Evolutionary conservation across 1,140 invertebrate genomes (phyloP).

Genomic region (Orius insidiosus): DNA sequence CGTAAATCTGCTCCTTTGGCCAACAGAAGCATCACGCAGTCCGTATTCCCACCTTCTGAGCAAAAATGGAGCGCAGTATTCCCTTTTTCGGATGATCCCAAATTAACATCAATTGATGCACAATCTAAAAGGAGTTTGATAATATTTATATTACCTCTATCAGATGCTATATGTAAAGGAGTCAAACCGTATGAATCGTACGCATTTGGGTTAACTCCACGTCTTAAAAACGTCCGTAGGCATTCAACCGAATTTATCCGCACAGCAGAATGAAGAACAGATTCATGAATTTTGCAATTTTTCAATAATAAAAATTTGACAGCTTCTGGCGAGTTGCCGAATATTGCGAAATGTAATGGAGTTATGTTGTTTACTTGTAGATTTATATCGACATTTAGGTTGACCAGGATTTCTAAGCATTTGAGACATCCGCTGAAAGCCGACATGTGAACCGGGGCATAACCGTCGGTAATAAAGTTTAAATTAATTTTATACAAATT

Average conservation of each 20-base stretch:
- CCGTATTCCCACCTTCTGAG: slow-evolving; percentile 48
- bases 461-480: slow-evolving; percentile 46
- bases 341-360: slow-evolving; percentile 63
- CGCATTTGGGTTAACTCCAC: slow-evolving; percentile 48
- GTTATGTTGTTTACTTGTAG: slow-evolving; percentile 32
- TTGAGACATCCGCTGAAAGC: slow-evolving; percentile 55
- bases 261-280: slow-evolving; percentile 59
- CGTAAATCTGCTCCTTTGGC: slow-evolving; percentile 51
- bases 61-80: slow-evolving; percentile 62
- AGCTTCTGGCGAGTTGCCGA: slow-evolving; percentile 55
- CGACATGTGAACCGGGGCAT: slow-evolving; percentile 49
- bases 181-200: slow-evolving; percentile 51
- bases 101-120: slow-evolving; percentile 18
- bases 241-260: slow-evolving; percentile 55
- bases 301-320: slow-evolving; percentile 48
- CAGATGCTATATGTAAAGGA: slow-evolving; percentile 57
- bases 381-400: slow-evolving; percentile 47
- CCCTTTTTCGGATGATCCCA: slow-evolving; percentile 17
- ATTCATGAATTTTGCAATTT: slow-evolving; percentile 45
- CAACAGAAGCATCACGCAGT: slow-evolving; percentile 48
- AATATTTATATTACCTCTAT: slow-evolving; percentile 47
- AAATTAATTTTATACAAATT: slow-evolving; percentile 44
- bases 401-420: slow-evolving; percentile 48
- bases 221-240: slow-evolving; percentile 47
- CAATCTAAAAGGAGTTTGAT: slow-evolving; percentile 29